Evolutionary conservation across 53 echinoderm and acorn worm species (phyloP).

Genomic region (Astropecten irregularis): DNA sequence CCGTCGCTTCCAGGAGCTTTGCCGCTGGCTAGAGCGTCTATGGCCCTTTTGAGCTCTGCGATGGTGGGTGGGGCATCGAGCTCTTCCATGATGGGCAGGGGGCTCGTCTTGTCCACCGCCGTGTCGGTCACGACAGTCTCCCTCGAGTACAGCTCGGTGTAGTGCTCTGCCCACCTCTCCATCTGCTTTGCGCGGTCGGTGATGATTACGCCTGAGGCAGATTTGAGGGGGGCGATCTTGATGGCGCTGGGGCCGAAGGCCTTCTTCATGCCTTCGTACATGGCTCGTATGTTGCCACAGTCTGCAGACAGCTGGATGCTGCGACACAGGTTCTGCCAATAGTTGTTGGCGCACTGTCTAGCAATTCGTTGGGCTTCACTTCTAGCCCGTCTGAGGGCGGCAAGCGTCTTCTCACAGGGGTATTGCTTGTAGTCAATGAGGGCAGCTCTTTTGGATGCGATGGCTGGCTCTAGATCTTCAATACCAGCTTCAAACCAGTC

Average conservation of each 20-base stretch:
- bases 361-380: neutral
- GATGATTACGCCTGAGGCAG: constrained; percentile 28
- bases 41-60: too few species aligned
- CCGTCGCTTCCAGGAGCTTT: too few species aligned
- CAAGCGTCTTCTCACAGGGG: neutral
- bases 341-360: constrained; percentile 16
- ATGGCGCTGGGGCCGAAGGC: constrained; percentile 18
- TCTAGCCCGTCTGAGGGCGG: neutral
- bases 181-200: neutral
- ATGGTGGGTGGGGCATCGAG: too few species aligned
- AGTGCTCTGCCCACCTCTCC: constrained; percentile 42
- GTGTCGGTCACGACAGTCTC: constrained; percentile 36
- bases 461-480: neutral
- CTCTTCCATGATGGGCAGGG: constrained; percentile 3
- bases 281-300: constrained; percentile 22
- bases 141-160: constrained; percentile 20
- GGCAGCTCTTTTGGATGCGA: neutral
- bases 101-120: too few species aligned
- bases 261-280: too few species aligned
- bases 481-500: neutral
- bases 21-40: too few species aligned
- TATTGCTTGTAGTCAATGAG: neutral
- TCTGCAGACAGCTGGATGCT: constrained; percentile 28
- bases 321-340: constrained; percentile 15
- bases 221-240: too few species aligned